These are phyloP conservation scores for Chironomus tepperi DNA, from an alignment of 1,140 invertebrate species.

Conservation along the genomic window DNA sequence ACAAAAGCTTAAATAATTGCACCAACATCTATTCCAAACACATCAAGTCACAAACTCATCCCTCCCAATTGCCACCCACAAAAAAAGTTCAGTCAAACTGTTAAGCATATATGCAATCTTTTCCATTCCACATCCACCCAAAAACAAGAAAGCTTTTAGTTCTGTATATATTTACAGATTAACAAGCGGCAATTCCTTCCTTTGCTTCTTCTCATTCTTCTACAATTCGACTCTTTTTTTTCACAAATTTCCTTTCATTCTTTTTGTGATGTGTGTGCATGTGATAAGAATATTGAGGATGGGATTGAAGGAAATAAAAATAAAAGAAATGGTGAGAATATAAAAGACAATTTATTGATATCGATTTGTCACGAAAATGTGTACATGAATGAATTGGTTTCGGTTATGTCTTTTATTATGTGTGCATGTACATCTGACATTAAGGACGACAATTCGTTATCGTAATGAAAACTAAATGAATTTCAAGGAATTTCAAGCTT, in stretches of 20 bases:
- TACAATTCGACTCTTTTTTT: neutral
- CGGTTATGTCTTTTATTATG: neutral
- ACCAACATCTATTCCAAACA: too few relatives aligned
- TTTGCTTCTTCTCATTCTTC: neutral
- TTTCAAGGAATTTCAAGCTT: neutral
- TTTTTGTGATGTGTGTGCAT: neutral
- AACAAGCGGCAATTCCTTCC: neutral
- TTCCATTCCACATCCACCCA: too few relatives aligned
- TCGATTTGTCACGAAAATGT: slow-evolving; percentile 12
- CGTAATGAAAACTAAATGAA: neutral
- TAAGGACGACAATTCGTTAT: neutral
- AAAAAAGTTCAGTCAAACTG: too few relatives aligned
- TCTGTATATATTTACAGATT: neutral
- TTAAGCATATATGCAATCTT: too few relatives aligned
- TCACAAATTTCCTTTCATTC: too few relatives aligned
- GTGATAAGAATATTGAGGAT: neutral
- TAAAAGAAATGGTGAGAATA: neutral
- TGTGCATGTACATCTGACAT: neutral
- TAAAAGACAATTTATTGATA: slow-evolving; percentile 15
- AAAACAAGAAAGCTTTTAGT: neutral
- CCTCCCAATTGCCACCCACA: too few relatives aligned
- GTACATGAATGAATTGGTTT: slow-evolving; percentile 8
- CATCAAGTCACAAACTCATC: too few relatives aligned
- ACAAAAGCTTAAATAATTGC: too few relatives aligned
- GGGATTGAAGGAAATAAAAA: slow-evolving; percentile 3